A percentile compares a stretch with the other conserved stretches of the same genome.
These are phyloP conservation scores for Netelia virgata DNA, from an alignment of 2,888 invertebrate species.

Conservation along the genomic window DNA sequence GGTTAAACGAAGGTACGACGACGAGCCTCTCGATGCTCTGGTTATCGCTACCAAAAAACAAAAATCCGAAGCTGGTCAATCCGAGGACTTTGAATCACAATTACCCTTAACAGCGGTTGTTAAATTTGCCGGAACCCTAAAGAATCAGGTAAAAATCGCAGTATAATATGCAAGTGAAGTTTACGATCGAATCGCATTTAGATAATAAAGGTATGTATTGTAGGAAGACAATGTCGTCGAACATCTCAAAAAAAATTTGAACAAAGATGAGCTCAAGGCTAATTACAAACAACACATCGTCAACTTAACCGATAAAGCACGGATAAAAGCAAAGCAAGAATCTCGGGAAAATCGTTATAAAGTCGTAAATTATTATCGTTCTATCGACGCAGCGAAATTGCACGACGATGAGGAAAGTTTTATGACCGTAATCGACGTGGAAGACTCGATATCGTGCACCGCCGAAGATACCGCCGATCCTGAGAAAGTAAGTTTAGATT, in stretches of 20 bases:
- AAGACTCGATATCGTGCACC: constrained; percentile 78
- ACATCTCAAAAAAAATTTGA: constrained; percentile 83
- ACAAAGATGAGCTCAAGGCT: constrained; percentile 85
- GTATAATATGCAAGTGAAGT: constrained; percentile 7
- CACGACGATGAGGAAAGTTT: constrained; percentile 76
- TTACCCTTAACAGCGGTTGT: constrained; percentile 86
- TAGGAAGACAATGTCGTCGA: constrained; percentile 83
- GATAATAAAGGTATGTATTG: constrained; percentile 52
- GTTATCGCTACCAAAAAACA: constrained; percentile 90
- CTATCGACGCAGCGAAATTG: constrained; percentile 78
- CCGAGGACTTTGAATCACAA: constrained; percentile 80
- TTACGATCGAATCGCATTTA: neutral
- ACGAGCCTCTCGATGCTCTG: constrained; percentile 90
- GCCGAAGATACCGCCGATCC: constrained; percentile 38
- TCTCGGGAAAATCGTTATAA: constrained; percentile 87
- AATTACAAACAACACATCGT: constrained; percentile 85
- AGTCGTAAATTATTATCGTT: constrained; percentile 87
- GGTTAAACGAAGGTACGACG: constrained; percentile 90
- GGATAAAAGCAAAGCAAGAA: constrained; percentile 84
- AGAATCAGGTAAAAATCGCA: constrained; percentile 86
- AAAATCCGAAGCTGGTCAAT: constrained; percentile 86
- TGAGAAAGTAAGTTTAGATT: constrained; percentile 60
- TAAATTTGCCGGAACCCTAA: constrained; percentile 91
- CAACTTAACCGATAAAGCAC: constrained; percentile 84
- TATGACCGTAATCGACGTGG: constrained; percentile 88